A percentile compares a stretch with the other conserved stretches of the same genome.
Evolutionary conservation across 2,888 invertebrate species (phyloP).

Genomic region (Tiliacea aurago): DNA sequence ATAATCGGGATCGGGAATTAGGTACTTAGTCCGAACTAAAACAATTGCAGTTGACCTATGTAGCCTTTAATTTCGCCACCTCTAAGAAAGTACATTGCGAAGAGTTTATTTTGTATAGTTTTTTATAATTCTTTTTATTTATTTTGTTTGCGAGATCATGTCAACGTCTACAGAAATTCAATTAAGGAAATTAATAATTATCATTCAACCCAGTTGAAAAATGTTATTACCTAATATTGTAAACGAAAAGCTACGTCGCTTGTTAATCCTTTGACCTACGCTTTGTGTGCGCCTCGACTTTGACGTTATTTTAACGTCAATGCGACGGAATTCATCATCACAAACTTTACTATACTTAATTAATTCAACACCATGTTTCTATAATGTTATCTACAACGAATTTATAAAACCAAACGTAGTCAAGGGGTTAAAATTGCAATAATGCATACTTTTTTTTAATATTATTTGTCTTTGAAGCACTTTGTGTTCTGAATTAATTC

Average conservation of each 20-base stretch:
- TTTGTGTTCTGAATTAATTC: slow-evolving; percentile 50
- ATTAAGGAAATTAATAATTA: slow-evolving; percentile 53
- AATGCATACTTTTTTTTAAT: slow-evolving; percentile 53
- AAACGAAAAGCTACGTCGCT: slow-evolving; percentile 49
- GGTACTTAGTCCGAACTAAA: slow-evolving; percentile 64
- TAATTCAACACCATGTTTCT: slow-evolving; percentile 21
- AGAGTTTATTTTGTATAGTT: slow-evolving; percentile 51
- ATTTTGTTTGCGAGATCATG: slow-evolving; percentile 56
- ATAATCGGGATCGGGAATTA: slow-evolving; percentile 69
- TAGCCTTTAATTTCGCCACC: slow-evolving; percentile 47
- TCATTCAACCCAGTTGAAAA: slow-evolving; percentile 29
- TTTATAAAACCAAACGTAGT: slow-evolving; percentile 51
- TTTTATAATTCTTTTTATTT: slow-evolving; percentile 50
- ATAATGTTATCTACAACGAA: slow-evolving; percentile 34
- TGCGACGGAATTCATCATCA: slow-evolving; percentile 33
- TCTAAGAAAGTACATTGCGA: slow-evolving; percentile 62
- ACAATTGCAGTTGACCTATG: slow-evolving; percentile 59
- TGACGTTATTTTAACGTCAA: slow-evolving; percentile 26
- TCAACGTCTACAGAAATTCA: slow-evolving; percentile 41
- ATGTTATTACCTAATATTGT: slow-evolving; percentile 32
- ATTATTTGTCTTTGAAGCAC: slow-evolving; percentile 56
- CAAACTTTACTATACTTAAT: slow-evolving; percentile 37
- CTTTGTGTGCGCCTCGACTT: slow-evolving; percentile 21
- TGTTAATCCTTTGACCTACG: slow-evolving; percentile 50
- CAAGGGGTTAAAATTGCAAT: slow-evolving; percentile 39